phyloP scores from a whole-genome alignment of 2,113 vertebrate species.

The Corydoras sp. region DNA sequence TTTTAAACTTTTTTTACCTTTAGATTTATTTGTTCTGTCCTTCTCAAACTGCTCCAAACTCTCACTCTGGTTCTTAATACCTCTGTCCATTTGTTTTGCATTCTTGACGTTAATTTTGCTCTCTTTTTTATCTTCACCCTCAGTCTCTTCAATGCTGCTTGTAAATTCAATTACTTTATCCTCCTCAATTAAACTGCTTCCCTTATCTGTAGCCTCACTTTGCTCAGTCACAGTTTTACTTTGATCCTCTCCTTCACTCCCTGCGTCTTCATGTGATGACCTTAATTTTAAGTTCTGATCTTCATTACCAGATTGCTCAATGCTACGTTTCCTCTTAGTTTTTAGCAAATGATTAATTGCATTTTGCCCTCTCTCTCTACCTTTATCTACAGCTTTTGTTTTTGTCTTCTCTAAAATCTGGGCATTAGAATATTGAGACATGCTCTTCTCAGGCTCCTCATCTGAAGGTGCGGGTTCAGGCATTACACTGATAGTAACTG shows the following conservation, averaged over 20 bases:
- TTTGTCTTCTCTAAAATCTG: slow-evolving; percentile 1
- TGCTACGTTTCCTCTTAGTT: not conserved
- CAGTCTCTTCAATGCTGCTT: no score
- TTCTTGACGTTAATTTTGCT: not conserved
- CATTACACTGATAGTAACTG: slow-evolving; percentile 49
- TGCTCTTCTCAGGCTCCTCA: slow-evolving; percentile 10
- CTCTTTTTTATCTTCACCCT: not conserved
- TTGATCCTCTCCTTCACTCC: no score
- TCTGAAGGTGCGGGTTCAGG: slow-evolving; percentile 32
- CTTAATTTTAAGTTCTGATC: no score
- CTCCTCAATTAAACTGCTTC: no score
- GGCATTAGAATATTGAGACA: not conserved
- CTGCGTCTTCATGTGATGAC: no score
- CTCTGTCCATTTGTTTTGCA: not conserved
- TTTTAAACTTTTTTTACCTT: no score
- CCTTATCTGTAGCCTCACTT: no score
- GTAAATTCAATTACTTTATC: no score
- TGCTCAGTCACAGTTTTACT: no score
- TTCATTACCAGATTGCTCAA: not conserved
- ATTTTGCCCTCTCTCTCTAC: not conserved
- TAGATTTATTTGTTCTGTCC: not conserved
- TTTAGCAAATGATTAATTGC: not conserved
- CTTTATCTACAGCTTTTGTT: slow-evolving; percentile 20
- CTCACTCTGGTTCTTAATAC: not conserved
- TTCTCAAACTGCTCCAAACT: not conserved